These are phyloP conservation scores for Dipus sagitta DNA, from an alignment of 2,797 vertebrate species.

Conservation along the genomic window DNA sequence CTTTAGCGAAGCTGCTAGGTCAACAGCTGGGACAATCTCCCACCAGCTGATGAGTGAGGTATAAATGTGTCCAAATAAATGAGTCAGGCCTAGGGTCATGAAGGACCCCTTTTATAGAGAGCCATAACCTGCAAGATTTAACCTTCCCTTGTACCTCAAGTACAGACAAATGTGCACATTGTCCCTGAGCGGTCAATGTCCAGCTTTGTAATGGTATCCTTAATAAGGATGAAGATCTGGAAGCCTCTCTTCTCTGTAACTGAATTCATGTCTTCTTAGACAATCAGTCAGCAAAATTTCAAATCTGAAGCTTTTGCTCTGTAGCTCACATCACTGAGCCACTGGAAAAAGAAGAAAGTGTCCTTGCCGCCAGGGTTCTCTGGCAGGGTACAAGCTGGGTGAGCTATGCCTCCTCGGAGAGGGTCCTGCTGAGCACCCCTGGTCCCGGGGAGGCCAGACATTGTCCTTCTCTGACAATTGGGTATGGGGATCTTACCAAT, in stretches of 20 bases:
- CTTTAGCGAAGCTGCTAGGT: not conserved
- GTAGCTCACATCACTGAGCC: not conserved
- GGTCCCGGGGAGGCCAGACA: not conserved
- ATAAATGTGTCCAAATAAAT: no score
- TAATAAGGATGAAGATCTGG: not conserved
- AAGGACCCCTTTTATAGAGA: rapidly evolving
- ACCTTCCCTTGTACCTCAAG: no score
- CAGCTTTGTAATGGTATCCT: not conserved
- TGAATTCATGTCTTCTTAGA: not conserved
- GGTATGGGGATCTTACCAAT: rapidly evolving
- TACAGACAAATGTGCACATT: not conserved
- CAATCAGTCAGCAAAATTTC: not conserved
- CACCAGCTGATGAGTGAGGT: not conserved
- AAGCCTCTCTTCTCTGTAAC: not conserved
- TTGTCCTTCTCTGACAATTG: not conserved
- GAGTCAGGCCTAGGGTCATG: not conserved
- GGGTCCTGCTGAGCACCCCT: not conserved
- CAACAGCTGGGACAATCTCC: not conserved
- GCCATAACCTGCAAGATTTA: rapidly evolving
- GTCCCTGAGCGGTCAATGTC: not conserved
- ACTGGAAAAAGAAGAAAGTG: not conserved
- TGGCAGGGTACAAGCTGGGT: not conserved
- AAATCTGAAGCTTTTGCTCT: not conserved
- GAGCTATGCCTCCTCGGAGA: rapidly evolving
- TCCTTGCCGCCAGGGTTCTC: not conserved